These are phyloP conservation scores for Amblyteles armatorius DNA, from an alignment of 2,888 invertebrate genomes.

Conservation along the genomic window DNA sequence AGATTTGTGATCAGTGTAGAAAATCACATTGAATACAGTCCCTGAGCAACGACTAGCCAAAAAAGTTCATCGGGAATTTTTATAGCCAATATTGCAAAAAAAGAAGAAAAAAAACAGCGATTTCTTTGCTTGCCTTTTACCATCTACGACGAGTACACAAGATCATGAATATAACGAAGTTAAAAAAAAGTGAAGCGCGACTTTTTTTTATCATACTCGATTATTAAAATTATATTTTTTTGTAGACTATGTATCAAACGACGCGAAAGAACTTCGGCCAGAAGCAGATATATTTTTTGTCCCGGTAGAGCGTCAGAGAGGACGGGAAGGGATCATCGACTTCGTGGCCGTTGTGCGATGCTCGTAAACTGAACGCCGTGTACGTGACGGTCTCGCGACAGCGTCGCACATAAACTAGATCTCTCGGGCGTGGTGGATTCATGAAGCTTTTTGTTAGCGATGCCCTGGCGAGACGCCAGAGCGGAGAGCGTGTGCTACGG, in stretches of 20 bases:
- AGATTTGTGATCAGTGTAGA: too few relatives aligned
- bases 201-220: background rate
- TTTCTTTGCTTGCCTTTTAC: too few relatives aligned
- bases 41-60: too few relatives aligned
- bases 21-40: too few relatives aligned
- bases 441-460: constrained; percentile 48
- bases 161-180: too few relatives aligned
- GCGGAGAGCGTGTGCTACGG: constrained; percentile 10
- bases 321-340: constrained; percentile 4
- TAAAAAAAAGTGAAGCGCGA: too few relatives aligned
- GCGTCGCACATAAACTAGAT: constrained; percentile 63
- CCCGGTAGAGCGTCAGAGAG: background rate
- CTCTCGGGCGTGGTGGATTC: constrained; percentile 61
- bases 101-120: too few relatives aligned
- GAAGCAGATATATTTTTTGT: background rate
- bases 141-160: too few relatives aligned
- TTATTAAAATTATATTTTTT: background rate
- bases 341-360: constrained; percentile 38
- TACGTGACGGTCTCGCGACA: constrained; percentile 65
- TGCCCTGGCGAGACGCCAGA: constrained; percentile 61
- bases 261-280: background rate
- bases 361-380: constrained; percentile 68
- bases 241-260: background rate
- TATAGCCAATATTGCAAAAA: too few relatives aligned
- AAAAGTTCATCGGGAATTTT: too few relatives aligned